Conservation (phyloP, 2,113 vertebrate species). For the Notothenia coriiceps region DNA sequence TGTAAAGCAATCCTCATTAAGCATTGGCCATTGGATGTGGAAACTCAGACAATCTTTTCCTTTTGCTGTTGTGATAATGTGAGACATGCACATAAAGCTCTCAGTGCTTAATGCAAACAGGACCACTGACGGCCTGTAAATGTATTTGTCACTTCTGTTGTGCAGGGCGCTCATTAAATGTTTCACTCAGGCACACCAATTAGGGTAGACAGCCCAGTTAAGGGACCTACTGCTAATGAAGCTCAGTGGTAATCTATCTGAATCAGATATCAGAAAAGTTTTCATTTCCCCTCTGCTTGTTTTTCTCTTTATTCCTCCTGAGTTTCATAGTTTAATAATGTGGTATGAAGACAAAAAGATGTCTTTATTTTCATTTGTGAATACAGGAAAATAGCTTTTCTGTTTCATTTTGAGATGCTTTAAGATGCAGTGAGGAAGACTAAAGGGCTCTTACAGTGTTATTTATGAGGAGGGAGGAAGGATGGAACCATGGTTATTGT, state of each 20-base stretch:
- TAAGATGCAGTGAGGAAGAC: slow-evolving; percentile 25
- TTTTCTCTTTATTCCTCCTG: slow-evolving; percentile 33
- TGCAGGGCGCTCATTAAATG: slow-evolving; percentile 63
- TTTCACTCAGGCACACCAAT: slow-evolving; percentile 63
- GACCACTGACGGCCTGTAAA: slow-evolving; percentile 48
- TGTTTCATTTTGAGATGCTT: slow-evolving; percentile 38
- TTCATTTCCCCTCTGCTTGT: slow-evolving; percentile 34
- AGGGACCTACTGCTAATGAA: slow-evolving; percentile 63
- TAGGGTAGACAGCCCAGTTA: slow-evolving; percentile 54
- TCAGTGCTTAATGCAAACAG: slow-evolving; percentile 29
- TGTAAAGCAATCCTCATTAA: slow-evolving; percentile 33
- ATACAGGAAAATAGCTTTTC: slow-evolving; percentile 24
- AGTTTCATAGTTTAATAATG: slow-evolving; percentile 39
- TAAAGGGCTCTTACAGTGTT: slow-evolving; percentile 17
- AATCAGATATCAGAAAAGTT: slow-evolving; percentile 58
- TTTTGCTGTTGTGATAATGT: slow-evolving; percentile 10
- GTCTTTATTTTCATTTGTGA: slow-evolving; percentile 24
- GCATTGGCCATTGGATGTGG: slow-evolving; percentile 13
- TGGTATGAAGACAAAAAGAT: slow-evolving; percentile 5
- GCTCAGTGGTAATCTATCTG: slow-evolving; percentile 56
- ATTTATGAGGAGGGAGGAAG: slow-evolving; percentile 34
- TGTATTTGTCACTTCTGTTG: slow-evolving; percentile 61
- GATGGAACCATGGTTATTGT: slow-evolving; percentile 48
- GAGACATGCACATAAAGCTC: slow-evolving; percentile 15
- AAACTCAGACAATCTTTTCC: slow-evolving; percentile 23